Percentiles rank a stretch among this genome's conserved stretches.
These are phyloP conservation scores for Ursus arctos DNA, from an alignment of 2,113 vertebrate species.

Conservation along the genomic window DNA sequence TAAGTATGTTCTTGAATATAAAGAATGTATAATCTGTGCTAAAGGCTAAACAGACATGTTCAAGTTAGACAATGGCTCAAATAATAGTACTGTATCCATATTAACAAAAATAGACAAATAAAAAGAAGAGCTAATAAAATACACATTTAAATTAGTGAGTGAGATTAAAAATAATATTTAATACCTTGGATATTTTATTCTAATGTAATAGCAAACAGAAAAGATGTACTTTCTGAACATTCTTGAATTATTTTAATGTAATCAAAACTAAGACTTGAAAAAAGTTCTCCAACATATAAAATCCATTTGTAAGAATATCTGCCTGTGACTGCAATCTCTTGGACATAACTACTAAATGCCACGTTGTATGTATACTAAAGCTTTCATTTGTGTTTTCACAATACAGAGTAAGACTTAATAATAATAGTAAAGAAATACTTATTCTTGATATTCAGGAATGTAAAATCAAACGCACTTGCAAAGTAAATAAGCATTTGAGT, in stretches of 20 bases:
- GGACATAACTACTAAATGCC: background rate
- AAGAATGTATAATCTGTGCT: background rate
- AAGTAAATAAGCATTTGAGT: conserved; percentile 2
- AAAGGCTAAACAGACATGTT: background rate
- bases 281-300: background rate
- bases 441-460: conserved; percentile 9
- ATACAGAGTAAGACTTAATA: background rate
- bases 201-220: conserved; percentile 65
- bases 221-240: conserved; percentile 49
- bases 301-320: conserved; percentile 25
- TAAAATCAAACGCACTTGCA: background rate
- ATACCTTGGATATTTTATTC: background rate
- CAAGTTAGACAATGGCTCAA: background rate
- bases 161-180: conserved; percentile 51
- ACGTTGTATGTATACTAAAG: background rate
- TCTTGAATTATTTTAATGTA: conserved; percentile 70
- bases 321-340: background rate
- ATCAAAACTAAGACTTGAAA: background rate
- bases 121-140: conserved; percentile 52
- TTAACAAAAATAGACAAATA: conserved; percentile 47
- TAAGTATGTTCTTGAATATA: background rate
- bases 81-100: background rate
- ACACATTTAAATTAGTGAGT: conserved; percentile 27
- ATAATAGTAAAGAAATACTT: background rate
- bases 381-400: background rate